Evolutionary conservation across 2,888 invertebrate genomes (phyloP).

Genomic region (Chromoteleia sp.): DNA sequence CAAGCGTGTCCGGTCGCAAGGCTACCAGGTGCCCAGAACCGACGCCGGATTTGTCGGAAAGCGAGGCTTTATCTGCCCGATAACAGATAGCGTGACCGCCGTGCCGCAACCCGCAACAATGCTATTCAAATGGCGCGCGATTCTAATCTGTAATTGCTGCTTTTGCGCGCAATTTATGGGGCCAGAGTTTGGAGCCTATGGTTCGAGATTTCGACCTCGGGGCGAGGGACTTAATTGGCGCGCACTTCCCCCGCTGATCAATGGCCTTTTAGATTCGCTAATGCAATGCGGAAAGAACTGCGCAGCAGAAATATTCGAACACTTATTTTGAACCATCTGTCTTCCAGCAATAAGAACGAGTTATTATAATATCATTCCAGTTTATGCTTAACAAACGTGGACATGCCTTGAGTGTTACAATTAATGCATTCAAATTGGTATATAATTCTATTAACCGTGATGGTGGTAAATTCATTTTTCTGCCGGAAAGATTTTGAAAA

Average conservation of each 20-base stretch:
- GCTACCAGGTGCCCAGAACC: conserved; percentile 60
- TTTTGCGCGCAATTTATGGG: conserved; percentile 61
- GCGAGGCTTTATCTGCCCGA: conserved; percentile 51
- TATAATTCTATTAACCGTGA: too few species aligned
- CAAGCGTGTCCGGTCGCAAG: conserved; percentile 66
- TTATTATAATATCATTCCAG: neutral
- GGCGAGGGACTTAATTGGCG: conserved; percentile 39
- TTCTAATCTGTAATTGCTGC: conserved; percentile 56
- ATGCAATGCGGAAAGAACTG: conserved; percentile 6
- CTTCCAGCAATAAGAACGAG: neutral
- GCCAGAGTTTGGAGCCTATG: conserved; percentile 27
- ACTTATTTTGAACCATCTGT: conserved; percentile 9
- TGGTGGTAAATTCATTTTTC: too few species aligned
- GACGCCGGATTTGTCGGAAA: conserved; percentile 49
- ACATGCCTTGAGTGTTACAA: neutral
- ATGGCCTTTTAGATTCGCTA: conserved; percentile 29
- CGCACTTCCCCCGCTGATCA: conserved; percentile 32
- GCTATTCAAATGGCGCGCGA: conserved; percentile 51
- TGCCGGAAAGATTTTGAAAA: too few species aligned
- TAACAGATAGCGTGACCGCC: conserved; percentile 62
- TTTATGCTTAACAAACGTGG: neutral
- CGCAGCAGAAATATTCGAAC: conserved; percentile 6
- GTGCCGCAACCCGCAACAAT: conserved; percentile 32
- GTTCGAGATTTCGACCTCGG: conserved; percentile 37
- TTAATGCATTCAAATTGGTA: neutral